A percentile compares a stretch with the other conserved stretches of the same genome.
Conservation (phyloP, 2,113 vertebrate species). For the Syngnathus typhle region DNA sequence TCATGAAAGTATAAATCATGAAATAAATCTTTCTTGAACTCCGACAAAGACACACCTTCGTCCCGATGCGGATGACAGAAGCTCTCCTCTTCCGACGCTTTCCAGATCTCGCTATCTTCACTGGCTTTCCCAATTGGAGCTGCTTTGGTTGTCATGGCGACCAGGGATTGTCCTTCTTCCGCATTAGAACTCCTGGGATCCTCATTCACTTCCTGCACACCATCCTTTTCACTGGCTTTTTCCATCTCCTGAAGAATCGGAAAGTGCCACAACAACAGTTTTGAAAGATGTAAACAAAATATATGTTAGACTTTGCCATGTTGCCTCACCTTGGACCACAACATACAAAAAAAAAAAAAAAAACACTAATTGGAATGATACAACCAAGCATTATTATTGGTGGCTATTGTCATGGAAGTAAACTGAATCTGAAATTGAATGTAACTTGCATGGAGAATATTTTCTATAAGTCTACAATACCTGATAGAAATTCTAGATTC, state of each 20-base stretch:
- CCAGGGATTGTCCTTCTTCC: conserved; percentile 38
- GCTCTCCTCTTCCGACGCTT: conserved; percentile 32
- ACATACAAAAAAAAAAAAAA: no score
- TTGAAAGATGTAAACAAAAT: background rate
- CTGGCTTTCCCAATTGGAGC: conserved; percentile 29
- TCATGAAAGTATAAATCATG: background rate
- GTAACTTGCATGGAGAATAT: no score
- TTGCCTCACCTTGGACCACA: no score
- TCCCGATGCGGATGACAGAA: conserved; percentile 9
- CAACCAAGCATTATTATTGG: no score
- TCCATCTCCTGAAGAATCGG: conserved; percentile 35
- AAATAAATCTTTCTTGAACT: background rate
- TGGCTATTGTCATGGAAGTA: no score
- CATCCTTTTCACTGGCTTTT: conserved; percentile 26
- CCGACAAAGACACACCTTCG: conserved; percentile 28
- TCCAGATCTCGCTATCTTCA: conserved; percentile 43
- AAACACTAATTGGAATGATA: no score
- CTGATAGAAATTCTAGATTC: no score
- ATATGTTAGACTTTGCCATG: no score
- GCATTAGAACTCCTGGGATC: conserved; percentile 46
- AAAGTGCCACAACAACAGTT: conserved; percentile 14
- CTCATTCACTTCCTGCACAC: conserved; percentile 27
- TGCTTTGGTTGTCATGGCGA: conserved; percentile 51
- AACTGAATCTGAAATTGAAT: no score
- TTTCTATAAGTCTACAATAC: no score